phyloP scores from a whole-genome alignment of 2,797 vertebrate genomes.

The Morus bassanus region DNA sequence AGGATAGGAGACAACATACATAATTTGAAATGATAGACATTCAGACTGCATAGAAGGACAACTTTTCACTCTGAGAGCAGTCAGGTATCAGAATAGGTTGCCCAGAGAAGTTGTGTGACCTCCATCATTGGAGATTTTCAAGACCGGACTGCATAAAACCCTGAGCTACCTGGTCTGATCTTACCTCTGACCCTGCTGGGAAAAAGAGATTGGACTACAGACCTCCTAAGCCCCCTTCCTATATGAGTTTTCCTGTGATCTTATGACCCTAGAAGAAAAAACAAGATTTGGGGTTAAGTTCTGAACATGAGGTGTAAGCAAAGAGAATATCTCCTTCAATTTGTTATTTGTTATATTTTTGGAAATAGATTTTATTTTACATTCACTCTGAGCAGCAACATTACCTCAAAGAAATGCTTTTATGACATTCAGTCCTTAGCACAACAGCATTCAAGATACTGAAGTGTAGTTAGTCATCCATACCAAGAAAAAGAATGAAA shows the following conservation, averaged over 20 bases:
- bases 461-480: not conserved
- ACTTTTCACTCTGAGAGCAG: not conserved
- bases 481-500: not conserved
- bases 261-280: not conserved
- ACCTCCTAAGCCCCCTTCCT: not conserved
- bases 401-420: not conserved
- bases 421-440: not conserved
- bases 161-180: not conserved
- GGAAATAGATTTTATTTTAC: not conserved
- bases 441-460: not conserved
- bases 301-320: not conserved
- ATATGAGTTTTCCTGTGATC: not conserved
- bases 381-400: not conserved
- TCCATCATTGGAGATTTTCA: not conserved
- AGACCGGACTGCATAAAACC: not conserved
- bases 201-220: not conserved
- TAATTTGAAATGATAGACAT: not conserved
- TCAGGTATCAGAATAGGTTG: not conserved
- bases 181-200: not conserved
- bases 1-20: not conserved
- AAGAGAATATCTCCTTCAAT: not conserved
- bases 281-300: not conserved
- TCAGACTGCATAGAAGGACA: not conserved
- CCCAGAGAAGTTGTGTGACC: not conserved
- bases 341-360: not conserved